Base-by-base conservation (phyloP, 2,113 vertebrate genomes). In the Zosterops hypoxanthus region DNA sequence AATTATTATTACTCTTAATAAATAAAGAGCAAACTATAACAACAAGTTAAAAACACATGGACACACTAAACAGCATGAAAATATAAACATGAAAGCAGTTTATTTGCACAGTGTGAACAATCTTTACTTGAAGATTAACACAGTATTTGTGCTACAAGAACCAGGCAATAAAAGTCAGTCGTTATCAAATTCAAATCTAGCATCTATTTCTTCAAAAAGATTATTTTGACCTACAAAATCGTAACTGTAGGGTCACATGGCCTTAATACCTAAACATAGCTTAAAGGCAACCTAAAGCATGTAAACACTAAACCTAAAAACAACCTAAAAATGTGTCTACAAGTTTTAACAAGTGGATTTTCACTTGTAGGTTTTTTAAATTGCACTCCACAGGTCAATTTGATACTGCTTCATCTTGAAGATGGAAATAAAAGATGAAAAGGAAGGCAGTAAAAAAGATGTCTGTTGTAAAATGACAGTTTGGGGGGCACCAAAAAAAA, bases 321-420 rank as follows among this genome's bases (percentile, higher is more conserved):
- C 11, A 82, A 41, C 6, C 47, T 20, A 44, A 59, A 80, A 2
- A 5, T 15, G 57, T 0, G 0, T 24, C 24, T 42, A 23, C 24
- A 84, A 36, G n/a, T 75, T 92, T 78, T 12, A 88, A 20, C 39
- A 73, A 24, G 33, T 47, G 39, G 6, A 86, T 82, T 28, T 68
- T 41, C 25, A 64, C 6, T 31, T 46, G 53, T 2, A 82, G 8
- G 41, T 69, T 90, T 85, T 71, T 46, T 12, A 80, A 80, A n/a
- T 20, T 88, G 39, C 33, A 64, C 21, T 70, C 47, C 59, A 52
- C 8, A 44, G 5, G 15, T 68, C 50, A 66, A 34, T 60, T 10
- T 52, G 11, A n/a, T 63, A 78, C 8, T 14, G 15, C 12, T 41
- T 44, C 16, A 72, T 53, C 29, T 64, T 82, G 20, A 84, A 71